phyloP scores from a whole-genome alignment of 1,140 invertebrate species.

The Melipona quadrifasciata region DNA sequence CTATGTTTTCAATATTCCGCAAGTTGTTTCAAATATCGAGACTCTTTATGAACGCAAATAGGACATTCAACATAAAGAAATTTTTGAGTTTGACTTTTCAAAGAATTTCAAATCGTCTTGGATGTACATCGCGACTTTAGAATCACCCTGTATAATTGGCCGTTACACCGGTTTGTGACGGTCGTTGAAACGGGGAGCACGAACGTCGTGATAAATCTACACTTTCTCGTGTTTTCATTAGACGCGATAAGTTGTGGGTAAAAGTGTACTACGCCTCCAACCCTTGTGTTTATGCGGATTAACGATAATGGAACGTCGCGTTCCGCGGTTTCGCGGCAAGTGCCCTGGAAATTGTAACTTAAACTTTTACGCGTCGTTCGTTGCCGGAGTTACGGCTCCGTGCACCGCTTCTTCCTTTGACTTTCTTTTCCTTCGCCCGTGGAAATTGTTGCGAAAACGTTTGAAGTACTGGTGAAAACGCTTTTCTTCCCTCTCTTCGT shows the following conservation, averaged over 20 bases:
- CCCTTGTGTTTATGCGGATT: constrained; percentile 9
- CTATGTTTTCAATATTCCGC: background rate
- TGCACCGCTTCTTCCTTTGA: background rate
- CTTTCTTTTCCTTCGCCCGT: background rate
- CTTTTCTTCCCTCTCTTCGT: background rate
- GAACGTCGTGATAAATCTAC: background rate
- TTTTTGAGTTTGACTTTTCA: background rate
- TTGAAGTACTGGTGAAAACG: background rate
- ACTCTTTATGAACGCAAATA: background rate
- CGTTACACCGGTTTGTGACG: background rate
- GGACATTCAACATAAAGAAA: background rate
- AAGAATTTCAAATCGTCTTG: background rate
- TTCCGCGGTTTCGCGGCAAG: background rate
- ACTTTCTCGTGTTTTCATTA: constrained; percentile 11
- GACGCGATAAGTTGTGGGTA: background rate
- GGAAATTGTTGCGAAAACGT: background rate
- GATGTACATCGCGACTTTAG: background rate
- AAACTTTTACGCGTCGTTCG: constrained; percentile 2
- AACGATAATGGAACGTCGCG: constrained; percentile 24
- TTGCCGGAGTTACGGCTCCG: background rate
- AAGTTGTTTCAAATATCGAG: background rate
- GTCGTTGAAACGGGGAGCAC: background rate
- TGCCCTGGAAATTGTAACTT: background rate
- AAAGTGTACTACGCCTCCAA: background rate
- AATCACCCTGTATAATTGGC: background rate